These are phyloP conservation scores for Hydrolagus affinis DNA, from an alignment of 2,113 vertebrate species.

Conservation along the genomic window DNA sequence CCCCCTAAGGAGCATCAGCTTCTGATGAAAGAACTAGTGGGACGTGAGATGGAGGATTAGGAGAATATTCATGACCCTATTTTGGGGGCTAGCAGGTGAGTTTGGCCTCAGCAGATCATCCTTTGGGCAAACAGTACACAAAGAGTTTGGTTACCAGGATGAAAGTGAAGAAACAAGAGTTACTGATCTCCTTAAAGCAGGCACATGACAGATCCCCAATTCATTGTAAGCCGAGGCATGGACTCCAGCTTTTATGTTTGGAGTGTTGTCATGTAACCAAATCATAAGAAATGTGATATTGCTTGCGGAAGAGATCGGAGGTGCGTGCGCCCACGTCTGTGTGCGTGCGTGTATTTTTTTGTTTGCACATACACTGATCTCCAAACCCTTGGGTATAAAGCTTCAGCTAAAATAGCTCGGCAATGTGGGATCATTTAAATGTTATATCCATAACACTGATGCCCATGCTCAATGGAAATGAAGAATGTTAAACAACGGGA, in stretches of 20 bases:
- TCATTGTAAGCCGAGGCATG: conserved; percentile 58
- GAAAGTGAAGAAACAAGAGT: conserved; percentile 66
- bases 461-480: background rate
- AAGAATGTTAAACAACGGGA: background rate
- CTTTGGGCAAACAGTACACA: conserved; percentile 82
- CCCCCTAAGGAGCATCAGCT: conserved; percentile 46
- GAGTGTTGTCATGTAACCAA: conserved; percentile 65
- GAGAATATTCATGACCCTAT: conserved; percentile 79
- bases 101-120: conserved; percentile 68
- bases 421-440: background rate
- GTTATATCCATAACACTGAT: background rate
- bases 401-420: background rate
- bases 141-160: conserved; percentile 67
- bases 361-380: conserved; percentile 36
- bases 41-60: conserved; percentile 71
- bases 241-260: conserved; percentile 69
- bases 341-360: conserved; percentile 51
- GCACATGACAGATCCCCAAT: conserved; percentile 46
- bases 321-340: too few species aligned
- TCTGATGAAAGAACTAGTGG: conserved; percentile 52
- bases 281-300: conserved; percentile 82
- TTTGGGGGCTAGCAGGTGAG: conserved; percentile 89
- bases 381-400: background rate
- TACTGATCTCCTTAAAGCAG: conserved; percentile 50
- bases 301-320: conserved; percentile 75